Percentiles rank a stretch among this genome's conserved stretches.
Evolutionary conservation across 1,140 invertebrate species (phyloP).

Genomic region (Camponotus pennsylvanicus): DNA sequence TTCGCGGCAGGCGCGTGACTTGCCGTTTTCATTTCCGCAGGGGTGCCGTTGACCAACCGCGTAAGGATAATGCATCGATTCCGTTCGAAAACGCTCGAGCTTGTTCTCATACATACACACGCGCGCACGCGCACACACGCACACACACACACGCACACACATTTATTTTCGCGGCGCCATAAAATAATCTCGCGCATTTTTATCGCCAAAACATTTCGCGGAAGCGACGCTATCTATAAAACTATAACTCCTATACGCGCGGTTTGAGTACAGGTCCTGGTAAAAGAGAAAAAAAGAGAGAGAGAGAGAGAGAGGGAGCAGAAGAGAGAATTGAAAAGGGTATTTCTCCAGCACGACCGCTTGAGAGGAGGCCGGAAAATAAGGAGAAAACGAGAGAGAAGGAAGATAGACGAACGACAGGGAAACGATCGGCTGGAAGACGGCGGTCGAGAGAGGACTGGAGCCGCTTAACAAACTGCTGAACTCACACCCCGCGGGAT

Average conservation of each 20-base stretch:
- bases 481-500: constrained; percentile 83
- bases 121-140: neutral
- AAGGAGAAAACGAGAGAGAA: constrained; percentile 68
- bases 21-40: constrained; percentile 71
- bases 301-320: no score
- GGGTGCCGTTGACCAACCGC: constrained; percentile 46
- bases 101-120: neutral
- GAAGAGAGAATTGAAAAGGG: constrained; percentile 56
- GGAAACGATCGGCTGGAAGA: constrained; percentile 51
- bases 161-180: constrained; percentile 8
- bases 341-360: constrained; percentile 54
- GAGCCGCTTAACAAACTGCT: constrained; percentile 84
- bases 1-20: constrained; percentile 13
- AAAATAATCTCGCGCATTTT: constrained; percentile 70
- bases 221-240: constrained; percentile 45
- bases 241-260: constrained; percentile 63
- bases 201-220: constrained; percentile 64
- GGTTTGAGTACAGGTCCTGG: neutral
- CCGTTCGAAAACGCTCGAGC: constrained; percentile 20
- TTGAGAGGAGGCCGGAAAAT: constrained; percentile 68
- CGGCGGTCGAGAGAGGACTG: constrained; percentile 59
- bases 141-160: neutral
- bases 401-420: constrained; percentile 60
- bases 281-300: constrained; percentile 30
- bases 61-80: constrained; percentile 71